Evolutionary conservation across 2,113 vertebrate species (phyloP).

Genomic region (Phalacrocorax carbo): DNA sequence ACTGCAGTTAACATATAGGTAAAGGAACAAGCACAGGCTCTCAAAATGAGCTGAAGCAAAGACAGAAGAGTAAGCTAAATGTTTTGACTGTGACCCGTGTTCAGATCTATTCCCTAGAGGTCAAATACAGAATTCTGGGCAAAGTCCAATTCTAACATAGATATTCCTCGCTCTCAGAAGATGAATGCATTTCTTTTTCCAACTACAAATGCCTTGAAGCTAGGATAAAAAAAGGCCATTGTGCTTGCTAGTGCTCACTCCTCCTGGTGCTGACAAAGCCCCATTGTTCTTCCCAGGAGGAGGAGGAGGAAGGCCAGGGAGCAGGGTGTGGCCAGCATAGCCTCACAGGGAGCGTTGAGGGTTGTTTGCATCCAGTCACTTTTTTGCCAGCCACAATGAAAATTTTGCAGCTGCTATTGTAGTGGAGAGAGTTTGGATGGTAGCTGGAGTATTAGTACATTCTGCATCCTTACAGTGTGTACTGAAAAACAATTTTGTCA

Average conservation of each 20-base stretch:
- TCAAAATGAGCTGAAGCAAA: background rate
- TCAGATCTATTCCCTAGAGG: background rate
- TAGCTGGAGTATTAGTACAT: background rate
- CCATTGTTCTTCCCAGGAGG: conserved; percentile 1
- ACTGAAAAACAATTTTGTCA: background rate
- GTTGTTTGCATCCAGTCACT: background rate
- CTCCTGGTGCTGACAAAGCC: conserved; percentile 15
- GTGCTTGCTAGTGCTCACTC: background rate
- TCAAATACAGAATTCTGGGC: background rate
- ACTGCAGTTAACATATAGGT: background rate
- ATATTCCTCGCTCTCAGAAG: background rate
- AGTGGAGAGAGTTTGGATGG: background rate
- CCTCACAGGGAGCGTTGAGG: background rate
- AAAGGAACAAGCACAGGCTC: background rate
- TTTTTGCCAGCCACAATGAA: background rate
- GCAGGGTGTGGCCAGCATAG: background rate
- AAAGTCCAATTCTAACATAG: conserved; percentile 4
- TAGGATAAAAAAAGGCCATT: conserved; percentile 25
- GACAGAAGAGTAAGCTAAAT: background rate
- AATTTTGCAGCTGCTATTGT: background rate
- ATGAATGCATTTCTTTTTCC: conserved; percentile 39
- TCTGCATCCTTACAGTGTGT: background rate
- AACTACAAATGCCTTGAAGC: conserved; percentile 19
- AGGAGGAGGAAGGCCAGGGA: conserved; percentile 1
- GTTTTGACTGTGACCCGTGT: background rate